These are phyloP conservation scores for Plecotus auritus DNA, from an alignment of 2,113 vertebrate species.

Conservation along the genomic window DNA sequence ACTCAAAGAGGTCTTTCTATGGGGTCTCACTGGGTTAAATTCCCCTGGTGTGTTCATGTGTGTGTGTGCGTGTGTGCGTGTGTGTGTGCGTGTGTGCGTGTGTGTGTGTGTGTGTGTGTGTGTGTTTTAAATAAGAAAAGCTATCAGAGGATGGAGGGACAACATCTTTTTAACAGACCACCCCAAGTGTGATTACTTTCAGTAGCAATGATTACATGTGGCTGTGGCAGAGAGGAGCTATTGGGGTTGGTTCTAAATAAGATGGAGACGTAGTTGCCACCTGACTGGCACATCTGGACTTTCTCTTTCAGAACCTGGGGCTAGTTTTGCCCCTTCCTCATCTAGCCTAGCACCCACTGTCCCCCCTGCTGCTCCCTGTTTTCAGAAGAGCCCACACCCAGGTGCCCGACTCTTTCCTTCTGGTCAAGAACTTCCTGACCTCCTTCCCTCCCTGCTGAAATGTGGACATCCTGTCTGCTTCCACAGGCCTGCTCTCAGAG, in stretches of 20 bases:
- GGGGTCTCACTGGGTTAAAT: conserved; percentile 29
- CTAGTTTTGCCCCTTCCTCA: background rate
- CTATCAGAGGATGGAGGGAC: conserved; percentile 16
- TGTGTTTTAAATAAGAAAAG: conserved; percentile 58
- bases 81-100: background rate
- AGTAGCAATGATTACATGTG: background rate
- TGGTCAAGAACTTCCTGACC: background rate
- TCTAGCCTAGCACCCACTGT: background rate
- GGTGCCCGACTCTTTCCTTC: background rate
- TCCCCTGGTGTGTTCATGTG: background rate
- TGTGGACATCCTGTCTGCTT: conserved; percentile 13
- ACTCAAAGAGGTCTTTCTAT: conserved; percentile 62
- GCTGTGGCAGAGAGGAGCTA: background rate
- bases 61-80: no score
- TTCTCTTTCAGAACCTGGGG: background rate
- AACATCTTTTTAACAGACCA: background rate
- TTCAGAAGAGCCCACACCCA: background rate
- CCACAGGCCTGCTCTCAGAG: background rate
- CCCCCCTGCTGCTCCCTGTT: background rate
- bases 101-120: no score
- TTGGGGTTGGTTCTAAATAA: background rate
- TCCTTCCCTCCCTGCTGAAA: background rate
- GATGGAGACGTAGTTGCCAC: background rate
- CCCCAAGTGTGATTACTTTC: background rate
- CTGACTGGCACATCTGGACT: background rate